phyloP scores from a whole-genome alignment of 1,140 invertebrate species.

The Augochlora pura region DNA sequence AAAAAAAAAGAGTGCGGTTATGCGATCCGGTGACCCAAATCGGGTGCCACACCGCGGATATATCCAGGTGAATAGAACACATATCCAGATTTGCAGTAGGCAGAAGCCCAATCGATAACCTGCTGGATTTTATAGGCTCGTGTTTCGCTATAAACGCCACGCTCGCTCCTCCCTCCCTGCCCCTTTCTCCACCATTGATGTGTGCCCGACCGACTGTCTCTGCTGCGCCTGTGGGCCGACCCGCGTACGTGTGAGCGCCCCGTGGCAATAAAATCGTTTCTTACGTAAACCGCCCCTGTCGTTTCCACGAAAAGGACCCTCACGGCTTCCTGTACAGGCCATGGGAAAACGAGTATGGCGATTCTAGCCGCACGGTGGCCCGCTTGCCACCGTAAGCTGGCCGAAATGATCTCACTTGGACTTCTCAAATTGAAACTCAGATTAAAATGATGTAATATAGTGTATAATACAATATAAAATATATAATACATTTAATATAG shows the following conservation, averaged over 20 bases:
- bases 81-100: constrained; percentile 76
- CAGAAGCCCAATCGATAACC: constrained; percentile 75
- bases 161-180: too few species aligned
- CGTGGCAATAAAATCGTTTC: constrained; percentile 23
- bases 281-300: constrained; percentile 17
- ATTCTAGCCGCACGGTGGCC: not conserved
- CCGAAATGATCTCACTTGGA: too few species aligned
- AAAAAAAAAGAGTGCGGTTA: constrained; percentile 65
- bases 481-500: too few species aligned
- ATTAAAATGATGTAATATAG: too few species aligned
- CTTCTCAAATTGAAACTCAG: too few species aligned
- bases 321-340: not conserved
- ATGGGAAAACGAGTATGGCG: not conserved
- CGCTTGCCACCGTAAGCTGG: too few species aligned
- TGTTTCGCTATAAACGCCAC: constrained; percentile 43
- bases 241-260: not conserved
- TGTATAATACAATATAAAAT: too few species aligned
- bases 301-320: not conserved
- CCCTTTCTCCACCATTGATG: not conserved
- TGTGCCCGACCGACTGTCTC: not conserved
- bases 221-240: too few species aligned
- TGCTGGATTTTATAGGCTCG: constrained; percentile 68
- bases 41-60: constrained; percentile 47
- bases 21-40: constrained; percentile 78
- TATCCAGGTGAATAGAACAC: constrained; percentile 72